These are phyloP conservation scores for Lycaena phlaeas DNA, from an alignment of 2,888 invertebrate species.

Conservation along the genomic window DNA sequence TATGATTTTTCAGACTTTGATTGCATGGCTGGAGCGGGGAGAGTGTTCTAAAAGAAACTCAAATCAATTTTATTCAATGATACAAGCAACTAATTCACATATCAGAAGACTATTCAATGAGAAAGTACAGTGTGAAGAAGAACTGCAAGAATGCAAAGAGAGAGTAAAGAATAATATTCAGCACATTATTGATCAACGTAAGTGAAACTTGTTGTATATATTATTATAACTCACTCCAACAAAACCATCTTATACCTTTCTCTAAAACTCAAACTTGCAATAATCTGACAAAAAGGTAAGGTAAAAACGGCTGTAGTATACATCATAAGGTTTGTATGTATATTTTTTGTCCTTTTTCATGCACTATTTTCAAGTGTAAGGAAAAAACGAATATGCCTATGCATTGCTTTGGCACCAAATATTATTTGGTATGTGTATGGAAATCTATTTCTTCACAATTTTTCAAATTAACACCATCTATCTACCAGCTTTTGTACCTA, in stretches of 20 bases:
- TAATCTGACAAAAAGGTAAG: neutral
- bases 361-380: neutral
- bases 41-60: conserved; percentile 94
- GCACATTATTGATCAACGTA: conserved; percentile 77
- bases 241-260: neutral
- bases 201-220: conserved; percentile 19
- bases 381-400: neutral
- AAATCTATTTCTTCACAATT: too few species aligned
- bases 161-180: conserved; percentile 88
- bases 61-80: conserved; percentile 95
- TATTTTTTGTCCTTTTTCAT: neutral
- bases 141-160: conserved; percentile 87
- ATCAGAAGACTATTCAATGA: conserved; percentile 88
- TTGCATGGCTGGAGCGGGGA: conserved; percentile 94
- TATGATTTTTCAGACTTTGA: conserved; percentile 83
- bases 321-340: conserved; percentile 6
- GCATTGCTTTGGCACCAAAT: neutral
- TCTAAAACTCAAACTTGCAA: neutral
- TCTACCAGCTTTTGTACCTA: too few species aligned
- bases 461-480: too few species aligned
- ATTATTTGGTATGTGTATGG: neutral
- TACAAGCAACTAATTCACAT: conserved; percentile 95
- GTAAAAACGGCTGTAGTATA: neutral
- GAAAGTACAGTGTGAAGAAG: conserved; percentile 90
- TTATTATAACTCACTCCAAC: neutral